These are phyloP conservation scores for Stenichneumon culpator DNA, from an alignment of 2,888 invertebrate genomes.

Conservation along the genomic window DNA sequence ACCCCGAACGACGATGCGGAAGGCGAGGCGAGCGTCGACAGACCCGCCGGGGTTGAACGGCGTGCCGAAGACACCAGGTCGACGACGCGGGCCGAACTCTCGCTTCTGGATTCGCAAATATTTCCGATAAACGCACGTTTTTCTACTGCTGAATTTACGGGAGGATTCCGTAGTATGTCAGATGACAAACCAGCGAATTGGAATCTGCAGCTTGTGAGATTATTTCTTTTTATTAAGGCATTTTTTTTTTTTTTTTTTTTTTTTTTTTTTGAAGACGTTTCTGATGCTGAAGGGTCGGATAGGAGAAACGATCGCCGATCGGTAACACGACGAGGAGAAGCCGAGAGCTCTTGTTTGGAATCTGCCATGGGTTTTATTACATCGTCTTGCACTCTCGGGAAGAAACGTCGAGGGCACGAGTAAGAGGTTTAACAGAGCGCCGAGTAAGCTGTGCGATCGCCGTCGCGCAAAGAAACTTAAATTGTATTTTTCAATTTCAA, in stretches of 20 bases:
- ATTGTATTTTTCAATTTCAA: constrained; percentile 72
- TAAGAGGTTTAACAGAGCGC: background rate
- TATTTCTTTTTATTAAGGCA: background rate
- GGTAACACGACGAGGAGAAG: background rate
- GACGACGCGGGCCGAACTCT: background rate
- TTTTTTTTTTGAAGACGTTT: background rate
- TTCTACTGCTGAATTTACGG: background rate
- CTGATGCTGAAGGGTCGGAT: background rate
- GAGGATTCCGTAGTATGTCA: background rate
- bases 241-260: background rate
- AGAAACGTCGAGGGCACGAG: background rate
- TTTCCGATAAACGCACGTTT: background rate
- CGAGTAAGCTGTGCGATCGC: constrained; percentile 12
- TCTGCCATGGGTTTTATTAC: constrained; percentile 25
- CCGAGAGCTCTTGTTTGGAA: background rate
- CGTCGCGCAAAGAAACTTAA: constrained; percentile 62
- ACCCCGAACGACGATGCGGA: background rate
- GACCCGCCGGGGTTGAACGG: background rate
- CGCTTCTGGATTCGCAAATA: background rate
- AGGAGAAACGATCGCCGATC: background rate
- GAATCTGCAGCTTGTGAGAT: background rate
- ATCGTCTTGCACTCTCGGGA: constrained; percentile 23
- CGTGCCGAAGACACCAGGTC: background rate
- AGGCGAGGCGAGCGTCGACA: background rate
- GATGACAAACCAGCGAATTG: background rate